Percentiles rank a stretch among this genome's conserved stretches.
Conservation (phyloP, 1,140 invertebrate genomes). For the Arctopsyche grandis region DNA sequence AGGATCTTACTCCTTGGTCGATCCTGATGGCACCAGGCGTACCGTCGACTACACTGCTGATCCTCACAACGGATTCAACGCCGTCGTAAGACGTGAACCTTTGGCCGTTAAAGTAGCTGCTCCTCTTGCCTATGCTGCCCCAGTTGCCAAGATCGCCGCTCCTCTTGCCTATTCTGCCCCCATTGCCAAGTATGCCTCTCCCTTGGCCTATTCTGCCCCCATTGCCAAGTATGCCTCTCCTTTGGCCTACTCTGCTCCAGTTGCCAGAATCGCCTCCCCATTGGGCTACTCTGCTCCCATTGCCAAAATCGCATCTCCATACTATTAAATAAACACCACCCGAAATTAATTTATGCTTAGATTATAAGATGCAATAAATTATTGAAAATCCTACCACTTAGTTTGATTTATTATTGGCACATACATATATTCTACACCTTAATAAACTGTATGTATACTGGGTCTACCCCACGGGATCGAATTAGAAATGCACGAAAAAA, state of each 20-base stretch:
- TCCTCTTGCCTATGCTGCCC: conserved; percentile 32
- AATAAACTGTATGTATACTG: too few relatives aligned
- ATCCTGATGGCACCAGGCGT: conserved; percentile 68
- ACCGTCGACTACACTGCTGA: conserved; percentile 71
- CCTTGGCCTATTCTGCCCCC: conserved; percentile 37
- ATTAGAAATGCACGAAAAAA: too few relatives aligned
- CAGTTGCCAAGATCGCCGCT: conserved; percentile 35
- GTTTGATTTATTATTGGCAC: too few relatives aligned
- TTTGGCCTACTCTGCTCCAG: conserved; percentile 57
- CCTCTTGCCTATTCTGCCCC: conserved; percentile 19
- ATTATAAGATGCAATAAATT: background rate
- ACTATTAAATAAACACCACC: background rate
- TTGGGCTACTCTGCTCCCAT: conserved; percentile 56
- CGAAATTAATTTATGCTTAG: background rate
- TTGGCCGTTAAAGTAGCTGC: background rate
- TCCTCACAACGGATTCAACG: conserved; percentile 66
- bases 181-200: conserved; percentile 41
- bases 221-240: conserved; percentile 56
- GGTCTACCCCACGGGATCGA: too few relatives aligned
- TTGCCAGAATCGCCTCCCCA: background rate
- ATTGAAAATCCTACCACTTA: background rate
- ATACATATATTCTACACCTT: too few relatives aligned
- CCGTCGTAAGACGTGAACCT: conserved; percentile 60
- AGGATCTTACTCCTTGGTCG: conserved; percentile 66
- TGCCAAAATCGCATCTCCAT: conserved; percentile 58